A percentile compares a stretch with the other conserved stretches of the same genome.
Evolutionary conservation across 2,113 vertebrate genomes (phyloP).

Genomic region (Tupaia chinensis): DNA sequence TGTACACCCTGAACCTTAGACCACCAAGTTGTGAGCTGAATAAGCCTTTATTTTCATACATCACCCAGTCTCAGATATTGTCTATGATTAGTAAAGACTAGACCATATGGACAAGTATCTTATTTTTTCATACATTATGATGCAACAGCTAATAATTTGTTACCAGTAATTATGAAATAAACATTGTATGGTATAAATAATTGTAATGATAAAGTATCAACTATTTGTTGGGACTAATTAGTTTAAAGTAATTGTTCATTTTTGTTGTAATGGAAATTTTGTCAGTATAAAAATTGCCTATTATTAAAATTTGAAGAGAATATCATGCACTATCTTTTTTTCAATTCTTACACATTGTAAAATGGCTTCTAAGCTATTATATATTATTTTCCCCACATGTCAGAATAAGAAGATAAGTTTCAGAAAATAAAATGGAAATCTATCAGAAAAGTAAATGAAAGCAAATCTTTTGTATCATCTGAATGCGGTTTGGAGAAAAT

Average conservation of each 20-base stretch:
- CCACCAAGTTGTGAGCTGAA: no score
- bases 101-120: not conserved
- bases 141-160: not conserved
- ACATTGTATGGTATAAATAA: not conserved
- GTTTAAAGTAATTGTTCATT: not conserved
- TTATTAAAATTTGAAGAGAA: slow-evolving; percentile 37
- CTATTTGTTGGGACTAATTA: not conserved
- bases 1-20: no score
- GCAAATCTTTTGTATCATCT: not conserved
- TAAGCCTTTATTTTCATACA: no score
- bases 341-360: slow-evolving; percentile 9
- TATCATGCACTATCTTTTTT: not conserved
- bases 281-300: not conserved
- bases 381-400: not conserved
- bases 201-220: not conserved
- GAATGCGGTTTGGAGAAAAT: slow-evolving; percentile 19
- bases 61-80: no score
- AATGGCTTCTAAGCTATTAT: slow-evolving; percentile 9
- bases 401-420: slow-evolving; percentile 21
- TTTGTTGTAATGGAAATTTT: slow-evolving; percentile 21
- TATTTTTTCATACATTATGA: not conserved
- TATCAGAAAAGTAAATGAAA: slow-evolving; percentile 3
- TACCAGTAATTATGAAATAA: not conserved
- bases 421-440: slow-evolving; percentile 1
- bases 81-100: no score